Evolutionary conservation across 1,140 invertebrate genomes (phyloP).

Genomic region (Leptonema lineaticorne): DNA sequence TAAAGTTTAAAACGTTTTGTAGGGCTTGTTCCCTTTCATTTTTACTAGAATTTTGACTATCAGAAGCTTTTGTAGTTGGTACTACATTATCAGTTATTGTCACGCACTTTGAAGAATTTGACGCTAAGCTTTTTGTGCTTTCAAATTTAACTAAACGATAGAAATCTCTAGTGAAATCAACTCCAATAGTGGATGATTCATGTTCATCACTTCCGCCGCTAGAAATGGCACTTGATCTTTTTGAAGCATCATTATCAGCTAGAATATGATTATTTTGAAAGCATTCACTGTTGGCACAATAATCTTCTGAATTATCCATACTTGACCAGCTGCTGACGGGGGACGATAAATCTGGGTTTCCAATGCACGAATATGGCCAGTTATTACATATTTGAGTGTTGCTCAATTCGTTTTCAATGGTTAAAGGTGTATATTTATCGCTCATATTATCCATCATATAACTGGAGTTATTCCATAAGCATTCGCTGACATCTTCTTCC

Average conservation of each 20-base stretch:
- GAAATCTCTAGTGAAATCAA: slow-evolving; percentile 77
- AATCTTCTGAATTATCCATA: slow-evolving; percentile 53
- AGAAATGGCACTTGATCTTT: slow-evolving; percentile 68
- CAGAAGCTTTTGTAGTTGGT: slow-evolving; percentile 49
- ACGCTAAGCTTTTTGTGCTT: slow-evolving; percentile 76
- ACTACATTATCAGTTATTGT: slow-evolving; percentile 50
- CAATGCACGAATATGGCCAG: slow-evolving; percentile 53
- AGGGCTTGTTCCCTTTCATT: slow-evolving; percentile 68
- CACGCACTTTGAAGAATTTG: slow-evolving; percentile 67
- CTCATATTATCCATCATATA: slow-evolving; percentile 59
- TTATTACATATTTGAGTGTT: slow-evolving; percentile 47
- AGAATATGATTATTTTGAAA: slow-evolving; percentile 41
- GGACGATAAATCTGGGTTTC: slow-evolving; percentile 55
- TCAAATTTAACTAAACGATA: slow-evolving; percentile 76
- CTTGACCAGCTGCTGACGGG: slow-evolving; percentile 67
- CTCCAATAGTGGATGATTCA: slow-evolving; percentile 67
- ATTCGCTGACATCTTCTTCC: slow-evolving; percentile 72
- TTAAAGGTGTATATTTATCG: slow-evolving; percentile 54
- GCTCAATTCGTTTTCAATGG: slow-evolving; percentile 45
- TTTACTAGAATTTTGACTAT: slow-evolving; percentile 50
- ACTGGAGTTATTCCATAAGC: slow-evolving; percentile 69
- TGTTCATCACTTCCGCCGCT: slow-evolving; percentile 65
- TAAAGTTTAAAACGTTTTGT: slow-evolving; percentile 72
- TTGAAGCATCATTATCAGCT: slow-evolving; percentile 54
- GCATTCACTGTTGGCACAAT: slow-evolving; percentile 43